These are phyloP conservation scores for Halocaridina rubra DNA, from an alignment of 2,888 invertebrate genomes.

Conservation along the genomic window DNA sequence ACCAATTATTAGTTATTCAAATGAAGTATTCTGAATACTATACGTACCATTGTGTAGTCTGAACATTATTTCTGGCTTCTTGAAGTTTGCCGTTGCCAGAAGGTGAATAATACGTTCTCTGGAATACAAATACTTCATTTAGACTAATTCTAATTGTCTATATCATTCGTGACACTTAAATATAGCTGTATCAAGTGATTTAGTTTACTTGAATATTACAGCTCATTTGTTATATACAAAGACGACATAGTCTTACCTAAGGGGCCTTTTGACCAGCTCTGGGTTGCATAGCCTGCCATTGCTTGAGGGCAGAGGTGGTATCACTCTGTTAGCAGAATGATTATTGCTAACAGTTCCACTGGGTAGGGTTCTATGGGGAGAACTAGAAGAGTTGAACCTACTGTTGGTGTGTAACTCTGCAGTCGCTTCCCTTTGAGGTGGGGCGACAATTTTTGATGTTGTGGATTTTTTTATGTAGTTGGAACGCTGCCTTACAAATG, in stretches of 20 bases:
- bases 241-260: constrained; percentile 27
- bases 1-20: too few relatives aligned
- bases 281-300: constrained; percentile 34
- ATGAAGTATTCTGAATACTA: too few relatives aligned
- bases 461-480: constrained; percentile 21
- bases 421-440: constrained; percentile 41
- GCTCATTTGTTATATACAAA: too few relatives aligned
- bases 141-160: too few relatives aligned
- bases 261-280: constrained; percentile 40
- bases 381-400: constrained; percentile 33
- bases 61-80: constrained; percentile 86
- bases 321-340: constrained; percentile 22
- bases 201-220: too few relatives aligned
- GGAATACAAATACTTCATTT: constrained; percentile 70
- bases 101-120: constrained; percentile 95
- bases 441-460: constrained; percentile 19
- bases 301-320: constrained; percentile 36
- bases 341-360: background rate
- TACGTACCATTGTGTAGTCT: constrained; percentile 82
- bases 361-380: constrained; percentile 39
- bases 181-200: too few relatives aligned
- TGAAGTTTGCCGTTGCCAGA: constrained; percentile 91
- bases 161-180: too few relatives aligned
- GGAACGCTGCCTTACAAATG: constrained; percentile 25
- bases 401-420: constrained; percentile 40